Evolutionary conservation across 2,113 vertebrate species (phyloP), one percentile per base, ranked within the genome.

Genomic region (Saccopteryx bilineata): DNA sequence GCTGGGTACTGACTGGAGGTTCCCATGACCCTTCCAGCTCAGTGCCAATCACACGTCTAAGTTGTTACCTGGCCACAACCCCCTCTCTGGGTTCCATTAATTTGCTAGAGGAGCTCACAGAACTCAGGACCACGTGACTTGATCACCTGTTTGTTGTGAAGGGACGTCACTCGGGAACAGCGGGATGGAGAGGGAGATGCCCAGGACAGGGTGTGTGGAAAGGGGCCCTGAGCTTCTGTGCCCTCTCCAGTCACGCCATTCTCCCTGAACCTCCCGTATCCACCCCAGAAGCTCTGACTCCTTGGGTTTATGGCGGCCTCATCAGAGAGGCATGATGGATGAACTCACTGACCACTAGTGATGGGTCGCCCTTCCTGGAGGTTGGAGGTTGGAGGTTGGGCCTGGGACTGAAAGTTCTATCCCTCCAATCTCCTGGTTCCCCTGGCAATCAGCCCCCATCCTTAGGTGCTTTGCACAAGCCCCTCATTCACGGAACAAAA

Each of bases 241-340:
- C 60, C 63, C 23, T 66, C 48, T 28, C 6, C 46, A 48, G 17
- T 11, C 5, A 2, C 9, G 5, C n/a, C 6, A 52, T 17, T 28
- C 9, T 18, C 50, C 13, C 5, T 18, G 24, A 5, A 14, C 63
- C 46, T 15, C 48, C 3, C 1, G 4, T 19, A 28, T 1, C 39
- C 61, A 21, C 2, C 60, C 56, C 3, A 4, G 60, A 69, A 14
- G 31, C 60, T 18, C 28, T 11, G 21, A 26, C 26, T 7, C 46
- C 21, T 39, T 24, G 3, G 13, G 87, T 39, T 50, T 52, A 7
- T 4, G 58, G 28, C 17, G 21, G 13, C 9, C 54, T 60, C 31
- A 1, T 19, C 9, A 31, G n/a, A 28, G 11, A 18, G n/a, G 14
- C 14, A 19, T 2, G 9, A 31, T 9, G 0, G 58, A 33, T 63